Evolutionary conservation across 2,797 vertebrate species (phyloP).

Genomic region (Fistularia commersonii): DNA sequence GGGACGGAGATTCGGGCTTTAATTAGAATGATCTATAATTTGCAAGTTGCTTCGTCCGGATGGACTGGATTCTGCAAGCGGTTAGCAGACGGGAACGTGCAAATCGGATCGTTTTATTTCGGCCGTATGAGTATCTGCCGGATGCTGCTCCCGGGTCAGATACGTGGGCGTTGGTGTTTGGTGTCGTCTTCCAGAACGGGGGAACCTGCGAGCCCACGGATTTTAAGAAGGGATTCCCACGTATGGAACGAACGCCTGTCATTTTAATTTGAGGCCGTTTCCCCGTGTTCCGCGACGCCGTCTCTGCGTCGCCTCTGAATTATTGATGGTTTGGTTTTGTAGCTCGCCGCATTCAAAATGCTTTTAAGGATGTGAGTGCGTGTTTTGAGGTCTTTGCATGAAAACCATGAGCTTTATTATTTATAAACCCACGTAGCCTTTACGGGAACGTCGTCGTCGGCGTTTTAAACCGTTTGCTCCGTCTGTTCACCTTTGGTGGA

Average conservation of each 20-base stretch:
- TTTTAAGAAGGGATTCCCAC: constrained; percentile 10
- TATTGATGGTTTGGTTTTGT: constrained; percentile 72
- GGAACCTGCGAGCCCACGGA: neutral
- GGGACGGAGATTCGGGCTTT: too few species aligned
- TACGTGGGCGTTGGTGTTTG: too few species aligned
- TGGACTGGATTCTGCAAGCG: too few species aligned
- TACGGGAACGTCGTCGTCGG: constrained; percentile 15
- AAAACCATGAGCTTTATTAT: constrained; percentile 65
- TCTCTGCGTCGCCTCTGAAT: constrained; percentile 51
- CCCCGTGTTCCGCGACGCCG: constrained; percentile 42
- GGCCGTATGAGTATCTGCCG: too few species aligned
- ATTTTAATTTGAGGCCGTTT: constrained; percentile 49
- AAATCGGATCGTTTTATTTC: too few species aligned
- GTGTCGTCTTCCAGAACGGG: neutral
- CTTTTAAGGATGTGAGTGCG: constrained; percentile 61
- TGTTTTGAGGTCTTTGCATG: constrained; percentile 71
- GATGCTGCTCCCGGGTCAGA: too few species aligned
- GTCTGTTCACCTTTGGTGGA: constrained; percentile 6
- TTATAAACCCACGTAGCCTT: constrained; percentile 51
- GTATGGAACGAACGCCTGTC: constrained; percentile 31
- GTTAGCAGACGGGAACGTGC: too few species aligned
- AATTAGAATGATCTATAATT: too few species aligned
- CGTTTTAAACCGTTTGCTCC: constrained; percentile 15
- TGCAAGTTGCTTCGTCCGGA: too few species aligned
- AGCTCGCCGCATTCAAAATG: constrained; percentile 57